A percentile compares a stretch with the other conserved stretches of the same genome.
phyloP scores from a whole-genome alignment of 2,888 invertebrate species.

The Sminthurinus aureus region DNA sequence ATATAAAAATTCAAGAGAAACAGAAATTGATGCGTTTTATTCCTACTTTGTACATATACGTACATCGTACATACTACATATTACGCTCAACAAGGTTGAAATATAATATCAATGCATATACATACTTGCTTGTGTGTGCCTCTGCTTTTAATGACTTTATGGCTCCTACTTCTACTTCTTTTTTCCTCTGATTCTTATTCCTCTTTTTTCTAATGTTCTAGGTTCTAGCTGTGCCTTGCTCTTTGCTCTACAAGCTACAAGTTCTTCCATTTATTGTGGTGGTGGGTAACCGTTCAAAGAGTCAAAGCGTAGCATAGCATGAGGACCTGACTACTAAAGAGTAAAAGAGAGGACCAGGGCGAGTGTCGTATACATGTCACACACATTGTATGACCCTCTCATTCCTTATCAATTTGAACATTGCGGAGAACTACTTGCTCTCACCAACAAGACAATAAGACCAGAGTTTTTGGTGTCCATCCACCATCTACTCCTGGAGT shows the following conservation, averaged over 20 bases:
- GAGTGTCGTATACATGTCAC: slow-evolving; percentile 46
- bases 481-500: neutral
- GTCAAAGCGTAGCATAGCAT: neutral
- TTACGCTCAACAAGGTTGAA: no score
- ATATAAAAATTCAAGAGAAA: neutral
- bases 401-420: slow-evolving; percentile 34
- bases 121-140: slow-evolving; percentile 8
- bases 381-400: slow-evolving; percentile 40
- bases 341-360: neutral
- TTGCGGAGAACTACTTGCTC: slow-evolving; percentile 37
- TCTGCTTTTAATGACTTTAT: slow-evolving; percentile 45
- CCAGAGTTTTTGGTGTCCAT: slow-evolving; percentile 20
- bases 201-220: slow-evolving; percentile 8
- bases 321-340: slow-evolving; percentile 24
- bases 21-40: neutral
- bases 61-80: no score
- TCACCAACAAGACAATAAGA: slow-evolving; percentile 21
- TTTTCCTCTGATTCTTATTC: neutral
- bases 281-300: slow-evolving; percentile 23
- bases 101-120: no score
- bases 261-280: slow-evolving; percentile 28
- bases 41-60: neutral
- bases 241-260: neutral
- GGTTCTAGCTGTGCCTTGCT: neutral
- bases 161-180: slow-evolving; percentile 35